These are phyloP conservation scores for Xestoiulus laeticollis DNA, from an alignment of 2,888 invertebrate species.

Conservation along the genomic window DNA sequence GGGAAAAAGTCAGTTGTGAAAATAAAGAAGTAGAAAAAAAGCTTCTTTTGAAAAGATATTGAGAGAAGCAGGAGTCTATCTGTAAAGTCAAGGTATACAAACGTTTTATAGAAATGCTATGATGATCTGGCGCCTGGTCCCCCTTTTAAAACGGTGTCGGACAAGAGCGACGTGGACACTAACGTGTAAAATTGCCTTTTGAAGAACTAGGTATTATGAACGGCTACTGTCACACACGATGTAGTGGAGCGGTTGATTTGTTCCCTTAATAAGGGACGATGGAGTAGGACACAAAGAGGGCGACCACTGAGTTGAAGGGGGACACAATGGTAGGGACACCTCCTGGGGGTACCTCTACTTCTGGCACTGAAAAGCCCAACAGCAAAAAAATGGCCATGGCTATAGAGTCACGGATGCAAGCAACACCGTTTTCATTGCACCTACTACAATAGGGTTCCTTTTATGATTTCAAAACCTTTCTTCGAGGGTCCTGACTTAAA, in stretches of 20 bases:
- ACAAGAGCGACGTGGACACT: conserved; percentile 45
- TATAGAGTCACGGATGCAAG: background rate
- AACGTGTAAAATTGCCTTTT: conserved; percentile 54
- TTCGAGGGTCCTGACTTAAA: conserved; percentile 5
- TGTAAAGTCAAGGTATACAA: background rate
- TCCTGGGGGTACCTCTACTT: conserved; percentile 35
- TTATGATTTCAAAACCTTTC: background rate
- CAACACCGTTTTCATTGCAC: conserved; percentile 2
- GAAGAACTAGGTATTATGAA: conserved; percentile 50
- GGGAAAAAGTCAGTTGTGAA: conserved; percentile 1
- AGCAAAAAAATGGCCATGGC: background rate
- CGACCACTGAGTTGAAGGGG: conserved; percentile 53
- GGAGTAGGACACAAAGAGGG: conserved; percentile 50
- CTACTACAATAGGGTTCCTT: background rate
- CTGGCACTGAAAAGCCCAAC: background rate
- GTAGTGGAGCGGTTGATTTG: conserved; percentile 54
- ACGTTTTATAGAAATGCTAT: conserved; percentile 42
- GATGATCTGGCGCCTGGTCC: conserved; percentile 49
- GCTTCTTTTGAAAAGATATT: conserved; percentile 12
- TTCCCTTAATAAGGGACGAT: conserved; percentile 52
- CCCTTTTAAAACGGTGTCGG: background rate
- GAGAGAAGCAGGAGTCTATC: conserved; percentile 17
- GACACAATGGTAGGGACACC: conserved; percentile 46
- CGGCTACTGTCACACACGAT: conserved; percentile 50
- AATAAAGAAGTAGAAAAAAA: conserved; percentile 6